Conservation (phyloP, 2,888 invertebrate species). For the Pimpla rufipes region DNA sequence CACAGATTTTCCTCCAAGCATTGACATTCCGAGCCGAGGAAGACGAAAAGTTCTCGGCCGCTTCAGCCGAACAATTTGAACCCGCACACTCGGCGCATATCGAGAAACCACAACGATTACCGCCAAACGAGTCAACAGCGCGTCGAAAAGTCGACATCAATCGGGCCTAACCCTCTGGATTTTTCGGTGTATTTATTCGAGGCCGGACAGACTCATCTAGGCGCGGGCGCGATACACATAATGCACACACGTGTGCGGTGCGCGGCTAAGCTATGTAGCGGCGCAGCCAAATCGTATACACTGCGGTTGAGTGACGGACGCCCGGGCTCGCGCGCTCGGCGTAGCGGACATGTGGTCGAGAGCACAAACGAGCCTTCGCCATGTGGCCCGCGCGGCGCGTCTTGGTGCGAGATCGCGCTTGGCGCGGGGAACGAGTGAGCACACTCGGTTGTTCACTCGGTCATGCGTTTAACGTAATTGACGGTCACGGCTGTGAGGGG, state of each 20-base stretch:
- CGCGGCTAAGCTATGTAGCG: no score
- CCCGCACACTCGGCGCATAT: no score
- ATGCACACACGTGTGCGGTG: no score
- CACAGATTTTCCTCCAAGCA: no score
- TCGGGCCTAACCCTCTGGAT: no score
- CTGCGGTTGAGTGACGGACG: constrained; percentile 63
- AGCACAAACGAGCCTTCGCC: constrained; percentile 56
- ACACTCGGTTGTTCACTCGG: constrained; percentile 67
- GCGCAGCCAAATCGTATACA: constrained; percentile 43
- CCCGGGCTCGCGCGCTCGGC: constrained; percentile 53
- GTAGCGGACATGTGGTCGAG: constrained; percentile 67
- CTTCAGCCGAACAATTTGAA: no score
- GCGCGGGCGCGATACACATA: no score
- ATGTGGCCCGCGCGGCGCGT: constrained; percentile 65
- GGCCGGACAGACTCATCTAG: constrained; percentile 17
- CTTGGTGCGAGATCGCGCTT: constrained; percentile 46
- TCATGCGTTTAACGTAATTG: constrained; percentile 74
- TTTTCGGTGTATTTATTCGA: constrained; percentile 17
- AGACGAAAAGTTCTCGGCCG: no score
- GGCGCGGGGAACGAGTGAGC: constrained; percentile 41
- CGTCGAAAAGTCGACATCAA: no score
- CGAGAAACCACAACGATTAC: no score
- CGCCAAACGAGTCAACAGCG: no score
- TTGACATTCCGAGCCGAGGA: no score
- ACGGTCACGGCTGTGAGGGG: constrained; percentile 72